Conservation (phyloP, 1,140 invertebrate genomes). For the Nixonia krombeini region DNA sequence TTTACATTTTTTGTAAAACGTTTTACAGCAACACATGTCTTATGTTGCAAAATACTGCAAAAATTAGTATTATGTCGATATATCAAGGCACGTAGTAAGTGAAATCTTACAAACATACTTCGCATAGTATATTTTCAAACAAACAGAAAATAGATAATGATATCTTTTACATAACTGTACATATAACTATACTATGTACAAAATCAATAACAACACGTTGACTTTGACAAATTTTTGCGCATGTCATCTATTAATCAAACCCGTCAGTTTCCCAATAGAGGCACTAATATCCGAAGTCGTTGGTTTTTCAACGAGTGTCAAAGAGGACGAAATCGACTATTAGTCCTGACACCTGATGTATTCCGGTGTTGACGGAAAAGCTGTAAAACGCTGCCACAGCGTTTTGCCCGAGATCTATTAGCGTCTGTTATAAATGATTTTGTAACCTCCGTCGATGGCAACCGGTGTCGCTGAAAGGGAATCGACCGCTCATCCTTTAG, state of each 20-base stretch:
- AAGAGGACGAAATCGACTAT: conserved; percentile 54
- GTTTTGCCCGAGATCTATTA: conserved; percentile 60
- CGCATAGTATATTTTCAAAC: too few species aligned
- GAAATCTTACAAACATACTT: too few species aligned
- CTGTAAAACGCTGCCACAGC: conserved; percentile 59
- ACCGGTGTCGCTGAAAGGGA: conserved; percentile 62
- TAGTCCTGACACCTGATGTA: conserved; percentile 57
- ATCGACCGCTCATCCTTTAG: conserved; percentile 62
- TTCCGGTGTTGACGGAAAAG: conserved; percentile 68
- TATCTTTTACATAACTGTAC: too few species aligned
- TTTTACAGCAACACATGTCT: too few species aligned
- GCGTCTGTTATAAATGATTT: conserved; percentile 67
- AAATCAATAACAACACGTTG: too few species aligned
- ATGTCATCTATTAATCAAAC: conserved; percentile 61
- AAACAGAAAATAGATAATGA: too few species aligned
- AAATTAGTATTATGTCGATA: too few species aligned
- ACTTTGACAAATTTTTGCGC: conserved; percentile 61
- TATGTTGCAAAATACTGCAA: too few species aligned
- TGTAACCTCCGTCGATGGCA: conserved; percentile 55
- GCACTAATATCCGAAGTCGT: conserved; percentile 25
- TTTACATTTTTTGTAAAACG: too few species aligned
- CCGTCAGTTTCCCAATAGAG: conserved; percentile 56
- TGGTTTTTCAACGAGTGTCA: conserved; percentile 30
- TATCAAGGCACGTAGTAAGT: too few species aligned
- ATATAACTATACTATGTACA: too few species aligned